Evolutionary conservation across 2,113 vertebrate species (phyloP).

Genomic region (Collichthys lucidus): DNA sequence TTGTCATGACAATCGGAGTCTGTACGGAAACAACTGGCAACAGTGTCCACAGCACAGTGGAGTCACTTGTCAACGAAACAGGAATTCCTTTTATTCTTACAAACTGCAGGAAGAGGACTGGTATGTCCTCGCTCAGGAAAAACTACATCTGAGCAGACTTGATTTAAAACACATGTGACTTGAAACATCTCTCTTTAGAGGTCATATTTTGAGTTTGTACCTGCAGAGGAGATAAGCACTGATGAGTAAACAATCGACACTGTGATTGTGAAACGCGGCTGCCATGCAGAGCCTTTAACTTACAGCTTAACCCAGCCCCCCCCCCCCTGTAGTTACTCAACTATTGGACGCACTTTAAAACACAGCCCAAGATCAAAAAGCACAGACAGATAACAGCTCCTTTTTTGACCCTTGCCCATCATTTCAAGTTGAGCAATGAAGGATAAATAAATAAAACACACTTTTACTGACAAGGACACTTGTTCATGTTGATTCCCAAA

Average conservation of each 20-base stretch:
- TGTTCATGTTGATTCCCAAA: neutral
- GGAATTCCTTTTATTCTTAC: conserved; percentile 37
- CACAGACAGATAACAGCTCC: conserved; percentile 42
- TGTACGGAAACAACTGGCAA: conserved; percentile 49
- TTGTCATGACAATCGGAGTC: conserved; percentile 62
- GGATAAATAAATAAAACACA: conserved; percentile 8
- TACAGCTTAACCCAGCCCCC: neutral
- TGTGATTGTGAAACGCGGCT: conserved; percentile 58
- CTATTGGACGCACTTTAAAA: conserved; percentile 10
- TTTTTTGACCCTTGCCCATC: conserved; percentile 60
- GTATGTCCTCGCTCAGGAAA: neutral
- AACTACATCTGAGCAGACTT: neutral
- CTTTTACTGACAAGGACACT: neutral
- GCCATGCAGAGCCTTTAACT: conserved; percentile 63
- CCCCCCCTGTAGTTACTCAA: neutral
- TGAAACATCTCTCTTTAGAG: conserved; percentile 8
- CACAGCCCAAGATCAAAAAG: conserved; percentile 19
- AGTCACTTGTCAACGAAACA: conserved; percentile 24
- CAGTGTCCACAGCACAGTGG: conserved; percentile 26
- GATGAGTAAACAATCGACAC: conserved; percentile 61
- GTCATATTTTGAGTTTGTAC: conserved; percentile 46
- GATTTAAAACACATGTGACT: neutral
- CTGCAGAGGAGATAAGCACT: conserved; percentile 61
- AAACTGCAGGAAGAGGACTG: neutral
- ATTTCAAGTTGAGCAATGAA: conserved; percentile 31